These are phyloP conservation scores for Ornithoptera priamus DNA, from an alignment of 2,888 invertebrate genomes.

Conservation along the genomic window DNA sequence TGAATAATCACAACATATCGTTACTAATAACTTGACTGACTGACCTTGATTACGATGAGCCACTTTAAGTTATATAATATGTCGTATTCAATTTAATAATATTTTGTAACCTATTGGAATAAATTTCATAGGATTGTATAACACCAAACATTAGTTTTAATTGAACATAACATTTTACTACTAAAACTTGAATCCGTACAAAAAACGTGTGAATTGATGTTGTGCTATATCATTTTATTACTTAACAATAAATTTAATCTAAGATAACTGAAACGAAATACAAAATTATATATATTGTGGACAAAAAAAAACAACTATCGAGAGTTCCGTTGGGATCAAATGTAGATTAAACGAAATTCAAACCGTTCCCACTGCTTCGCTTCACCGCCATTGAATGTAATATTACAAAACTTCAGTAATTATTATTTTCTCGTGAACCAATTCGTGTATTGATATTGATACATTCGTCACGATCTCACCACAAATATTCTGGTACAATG, in stretches of 20 bases:
- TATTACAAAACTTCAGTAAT: constrained; percentile 65
- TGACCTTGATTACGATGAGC: too few relatives aligned
- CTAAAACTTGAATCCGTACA: background rate
- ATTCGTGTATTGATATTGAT: constrained; percentile 74
- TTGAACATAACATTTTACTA: background rate
- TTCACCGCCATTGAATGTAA: constrained; percentile 65
- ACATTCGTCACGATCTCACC: constrained; percentile 66
- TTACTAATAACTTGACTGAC: too few relatives aligned
- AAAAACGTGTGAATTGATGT: background rate
- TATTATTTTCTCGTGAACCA: constrained; percentile 71
- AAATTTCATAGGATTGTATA: background rate
- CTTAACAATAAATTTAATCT: constrained; percentile 30
- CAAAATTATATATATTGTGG: constrained; percentile 32
- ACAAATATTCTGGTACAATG: constrained; percentile 52
- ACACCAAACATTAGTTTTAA: background rate
- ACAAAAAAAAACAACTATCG: constrained; percentile 51
- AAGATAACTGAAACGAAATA: constrained; percentile 25
- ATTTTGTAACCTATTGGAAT: background rate
- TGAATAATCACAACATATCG: too few relatives aligned
- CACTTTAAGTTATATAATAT: too few relatives aligned
- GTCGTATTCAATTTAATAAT: background rate
- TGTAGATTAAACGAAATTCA: constrained; percentile 66
- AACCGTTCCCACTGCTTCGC: constrained; percentile 76
- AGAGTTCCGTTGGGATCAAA: constrained; percentile 66
- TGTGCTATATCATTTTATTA: background rate